Base-by-base conservation (phyloP, 1,140 invertebrate genomes). In the Geopemphigus sp. region DNA sequence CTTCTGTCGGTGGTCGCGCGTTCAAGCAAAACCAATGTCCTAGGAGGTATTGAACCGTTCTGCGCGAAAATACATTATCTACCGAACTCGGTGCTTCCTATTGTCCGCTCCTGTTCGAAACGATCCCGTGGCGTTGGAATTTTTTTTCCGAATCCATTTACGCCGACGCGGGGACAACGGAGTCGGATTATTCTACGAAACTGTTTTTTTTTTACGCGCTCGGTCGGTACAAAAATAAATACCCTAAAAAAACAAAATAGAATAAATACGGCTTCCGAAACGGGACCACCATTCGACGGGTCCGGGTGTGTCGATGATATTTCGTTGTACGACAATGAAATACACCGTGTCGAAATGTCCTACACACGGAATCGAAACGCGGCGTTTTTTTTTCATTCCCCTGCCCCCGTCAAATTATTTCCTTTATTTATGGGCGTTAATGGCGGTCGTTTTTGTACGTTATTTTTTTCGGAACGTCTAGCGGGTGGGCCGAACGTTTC, bases 351-450 rank as follows among this genome's bases (percentile, higher is more conserved):
- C 14, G 66, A 68, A 68, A 68, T 47, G 11, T 66, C 39, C 32
- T 47, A 12, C 39, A 15, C 17, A 17, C 19, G 17, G 29, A 64
- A 17, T 61, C 29, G 6, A 45, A 61, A 19, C 24, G 8, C 39
- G 50, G 39, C 57, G 74, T 78, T 45, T 76, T 73, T 61, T 61
- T 61, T 24, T 24, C 47, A 17, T 17, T 61, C 22, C 22, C 5
- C 3, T 12, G n/a, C n/a, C 5, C 32, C 3, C 8, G 5, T 29
- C 24, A 50, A 70, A 72, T 72, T 29, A 61, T 63, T 78, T 63
- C 22, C 74, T 78, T 47, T 63, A 47, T 63, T 53, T 72, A 72
- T 24, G 56, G 74, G n/a, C 74, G 74, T 78, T 78, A 78, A 78
- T 63, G 74, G 61, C 17, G 74, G 57, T 63, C 14, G 54, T 1